Base-by-base conservation (phyloP, 2,797 vertebrate species). In the Artibeus lituratus region DNA sequence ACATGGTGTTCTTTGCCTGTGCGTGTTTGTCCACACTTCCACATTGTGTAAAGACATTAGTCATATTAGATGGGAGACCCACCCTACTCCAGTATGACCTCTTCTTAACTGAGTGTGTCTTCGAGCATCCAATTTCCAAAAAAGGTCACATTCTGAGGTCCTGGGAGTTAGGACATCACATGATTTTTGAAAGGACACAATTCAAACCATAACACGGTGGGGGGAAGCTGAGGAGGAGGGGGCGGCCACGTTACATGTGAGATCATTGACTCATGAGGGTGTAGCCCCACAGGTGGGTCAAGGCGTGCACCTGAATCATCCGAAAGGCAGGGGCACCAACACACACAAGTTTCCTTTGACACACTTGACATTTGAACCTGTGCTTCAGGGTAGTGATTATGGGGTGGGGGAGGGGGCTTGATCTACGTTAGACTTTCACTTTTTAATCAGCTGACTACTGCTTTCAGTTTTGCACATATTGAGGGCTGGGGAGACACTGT, bases 331-430 rank as follows among this genome's bases (percentile, higher is more conserved):
- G 53, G 69, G 4, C 32, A 26, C 49, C 29, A 0, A 32, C 2
- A 11, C 35, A 22, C 39, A 42, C 39, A 42, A 1, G 3, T 16
- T 5, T n/a, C 57, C 12, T n/a, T 26, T 16, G 35, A 81, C 76
- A 73, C 32, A 1, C 65, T 32, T 4, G 22, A 8, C 10, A 18
- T 78, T 2, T 1, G 37, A 39, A 7, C 9, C 0, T 10, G 16
- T 0, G 9, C 22, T n/a, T 47, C 22, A 1, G 14, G 0, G 44
- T 10, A 3, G 55, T 6, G 3, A 22, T 19, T 39, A 15, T 1
- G 24, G 55, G 55, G 2, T 6, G 15, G 35, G 42, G 49, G 12
- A 22, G 5, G 18, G 21, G 5, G 19, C 16, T 6, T 3, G 16
- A 32, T 14, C 4, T 6, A 7, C 1, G 0, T 1, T 5, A 24